A percentile compares a stretch with the other conserved stretches of the same genome.
Conservation (phyloP, 2,113 vertebrate species). For the Pseudopodoces humilis region DNA sequence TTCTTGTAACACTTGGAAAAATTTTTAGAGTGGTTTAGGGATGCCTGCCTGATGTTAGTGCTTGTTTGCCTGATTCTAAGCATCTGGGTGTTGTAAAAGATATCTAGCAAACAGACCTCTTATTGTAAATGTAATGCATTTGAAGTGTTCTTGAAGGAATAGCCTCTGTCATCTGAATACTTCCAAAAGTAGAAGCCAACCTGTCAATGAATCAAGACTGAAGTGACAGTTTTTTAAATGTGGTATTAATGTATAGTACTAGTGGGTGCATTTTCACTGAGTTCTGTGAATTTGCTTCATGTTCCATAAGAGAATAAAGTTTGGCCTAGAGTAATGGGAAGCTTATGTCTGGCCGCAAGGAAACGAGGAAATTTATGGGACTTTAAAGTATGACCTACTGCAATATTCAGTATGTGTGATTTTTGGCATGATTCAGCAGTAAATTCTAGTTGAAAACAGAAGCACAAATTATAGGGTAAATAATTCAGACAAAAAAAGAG, state of each 20-base stretch:
- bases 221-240: not conserved
- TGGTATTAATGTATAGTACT: not conserved
- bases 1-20: not conserved
- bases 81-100: not conserved
- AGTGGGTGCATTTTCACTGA: not conserved
- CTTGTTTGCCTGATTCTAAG: not conserved
- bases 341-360: constrained; percentile 28
- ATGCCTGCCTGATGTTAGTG: not conserved
- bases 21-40: not conserved
- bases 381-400: constrained; percentile 32
- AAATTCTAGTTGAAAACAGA: constrained; percentile 55
- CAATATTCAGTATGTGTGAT: constrained; percentile 34
- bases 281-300: not conserved
- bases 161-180: not conserved
- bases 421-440: constrained; percentile 50
- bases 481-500: constrained; percentile 11
- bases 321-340: constrained; percentile 7
- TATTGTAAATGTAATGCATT: not conserved
- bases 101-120: not conserved
- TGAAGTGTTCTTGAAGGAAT: not conserved
- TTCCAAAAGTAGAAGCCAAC: not conserved
- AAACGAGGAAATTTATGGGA: constrained; percentile 18
- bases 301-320: not conserved
- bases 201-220: not conserved
- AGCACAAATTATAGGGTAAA: constrained; percentile 42